phyloP scores from a whole-genome alignment of 2,113 vertebrate species.

The Hippolais icterina region DNA sequence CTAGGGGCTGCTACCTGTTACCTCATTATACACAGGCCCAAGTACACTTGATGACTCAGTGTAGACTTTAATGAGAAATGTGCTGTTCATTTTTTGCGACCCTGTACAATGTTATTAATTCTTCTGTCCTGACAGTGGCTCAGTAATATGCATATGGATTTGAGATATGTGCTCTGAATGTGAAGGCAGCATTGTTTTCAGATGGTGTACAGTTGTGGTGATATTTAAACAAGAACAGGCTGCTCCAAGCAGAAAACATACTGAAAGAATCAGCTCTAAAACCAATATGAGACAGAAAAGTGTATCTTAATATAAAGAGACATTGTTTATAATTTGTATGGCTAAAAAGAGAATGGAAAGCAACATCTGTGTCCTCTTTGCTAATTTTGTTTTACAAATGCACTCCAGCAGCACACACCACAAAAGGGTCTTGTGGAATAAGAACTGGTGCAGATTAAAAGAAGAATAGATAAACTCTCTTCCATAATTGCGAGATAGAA shows the following conservation, averaged over 20 bases:
- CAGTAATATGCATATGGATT: not conserved
- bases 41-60: not conserved
- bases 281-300: not conserved
- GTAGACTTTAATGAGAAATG: not conserved
- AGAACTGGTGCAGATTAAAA: not conserved
- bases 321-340: slow-evolving; percentile 39
- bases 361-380: slow-evolving; percentile 52
- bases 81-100: not conserved
- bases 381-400: slow-evolving; percentile 46
- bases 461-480: not conserved
- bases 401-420: slow-evolving; percentile 2
- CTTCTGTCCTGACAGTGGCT: not conserved
- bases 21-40: not conserved
- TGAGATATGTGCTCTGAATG: not conserved
- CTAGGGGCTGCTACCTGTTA: not conserved
- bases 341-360: slow-evolving; percentile 37
- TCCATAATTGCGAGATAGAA: not conserved
- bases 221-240: slow-evolving; percentile 22
- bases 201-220: not conserved
- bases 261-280: slow-evolving; percentile 37
- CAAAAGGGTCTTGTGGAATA: not conserved
- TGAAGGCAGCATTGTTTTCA: slow-evolving; percentile 4
- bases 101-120: not conserved
- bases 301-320: slow-evolving; percentile 27
- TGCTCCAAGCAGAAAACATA: slow-evolving; percentile 28